Evolutionary conservation across 2,888 invertebrate species (phyloP), one percentile per base, ranked within the genome.

Genomic region (Cheilosia vulpina): DNA sequence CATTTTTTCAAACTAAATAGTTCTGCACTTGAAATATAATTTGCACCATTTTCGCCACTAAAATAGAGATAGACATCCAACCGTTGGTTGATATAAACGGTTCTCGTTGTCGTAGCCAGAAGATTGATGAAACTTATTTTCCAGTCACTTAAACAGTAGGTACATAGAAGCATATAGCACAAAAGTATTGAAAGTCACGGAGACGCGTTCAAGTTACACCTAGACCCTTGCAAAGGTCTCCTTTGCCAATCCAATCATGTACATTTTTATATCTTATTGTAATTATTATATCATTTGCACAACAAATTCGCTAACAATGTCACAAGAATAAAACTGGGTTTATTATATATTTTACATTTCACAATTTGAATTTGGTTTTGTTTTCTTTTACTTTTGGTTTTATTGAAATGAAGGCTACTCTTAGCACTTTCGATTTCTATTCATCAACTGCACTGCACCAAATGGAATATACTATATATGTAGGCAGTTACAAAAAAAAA

Each of bases 371-470:
- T 52, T 31, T 50, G 34, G 19, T 45, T 71, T 47, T 38, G 13
- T 50, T 47, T 31, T 13, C 17, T 43, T 57, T 53, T 72, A 41
- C 41, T 55, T 83, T 78, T 47, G 38, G 43, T 81, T 52, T 34
- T 15, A 31, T 50, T 21, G 5, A 31, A 62, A 15, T 57, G 71
- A 81, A 85, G 85, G 85, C 62, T 85, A 76, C 15, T 68, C 17
- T 68, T 78, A 4, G 38, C 68, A 83, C 83, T 81, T 72, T 85
- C 76, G 45, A 76, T 85, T 85, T 81, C 71, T 73, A 50, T 73
- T 55, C 62, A 77, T 38, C 47, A 50, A 76, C 45, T 53, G 4
- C 76, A 76, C 65, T 50, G 57, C 73, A 75, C 21, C 55, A 71
- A 47, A 15, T 58, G 63, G 47, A 13, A n/a, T 21, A 65, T 34